Conservation (phyloP, 2,113 vertebrate species). For the Felis chaus region DNA sequence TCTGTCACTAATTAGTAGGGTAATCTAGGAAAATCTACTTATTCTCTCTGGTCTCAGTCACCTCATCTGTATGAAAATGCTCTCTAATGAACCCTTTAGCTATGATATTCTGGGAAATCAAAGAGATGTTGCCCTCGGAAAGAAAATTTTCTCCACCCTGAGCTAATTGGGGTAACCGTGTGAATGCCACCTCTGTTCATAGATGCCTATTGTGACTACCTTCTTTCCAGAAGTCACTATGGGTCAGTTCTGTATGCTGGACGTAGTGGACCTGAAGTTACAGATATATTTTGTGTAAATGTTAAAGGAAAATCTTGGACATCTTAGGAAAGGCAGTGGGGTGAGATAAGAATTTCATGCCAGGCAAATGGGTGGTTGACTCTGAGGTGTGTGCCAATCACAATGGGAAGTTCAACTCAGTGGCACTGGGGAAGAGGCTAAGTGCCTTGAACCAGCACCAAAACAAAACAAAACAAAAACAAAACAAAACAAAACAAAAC, state of each 20-base stretch:
- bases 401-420: not conserved
- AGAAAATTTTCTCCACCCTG: slow-evolving; percentile 5
- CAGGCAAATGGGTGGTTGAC: not conserved
- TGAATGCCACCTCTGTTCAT: slow-evolving; percentile 10
- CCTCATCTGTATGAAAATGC: not conserved
- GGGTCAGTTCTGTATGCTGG: not conserved
- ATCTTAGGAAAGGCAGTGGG: not conserved
- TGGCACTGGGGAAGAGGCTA: not conserved
- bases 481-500: no score
- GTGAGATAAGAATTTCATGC: slow-evolving; percentile 23
- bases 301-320: not conserved
- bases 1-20: slow-evolving; percentile 51
- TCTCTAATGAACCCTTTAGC: slow-evolving; percentile 53
- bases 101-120: slow-evolving; percentile 62
- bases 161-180: slow-evolving; percentile 45
- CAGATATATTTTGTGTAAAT: slow-evolving; percentile 30
- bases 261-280: not conserved
- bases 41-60: slow-evolving; percentile 35
- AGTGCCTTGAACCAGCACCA: not conserved
- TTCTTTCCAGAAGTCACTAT: slow-evolving; percentile 35
- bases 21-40: slow-evolving; percentile 57
- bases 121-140: not conserved
- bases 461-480: not conserved
- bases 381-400: not conserved
- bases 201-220: not conserved